Evolutionary conservation across 2,888 invertebrate genomes (phyloP).

Genomic region (Palloptera scutellata): DNA sequence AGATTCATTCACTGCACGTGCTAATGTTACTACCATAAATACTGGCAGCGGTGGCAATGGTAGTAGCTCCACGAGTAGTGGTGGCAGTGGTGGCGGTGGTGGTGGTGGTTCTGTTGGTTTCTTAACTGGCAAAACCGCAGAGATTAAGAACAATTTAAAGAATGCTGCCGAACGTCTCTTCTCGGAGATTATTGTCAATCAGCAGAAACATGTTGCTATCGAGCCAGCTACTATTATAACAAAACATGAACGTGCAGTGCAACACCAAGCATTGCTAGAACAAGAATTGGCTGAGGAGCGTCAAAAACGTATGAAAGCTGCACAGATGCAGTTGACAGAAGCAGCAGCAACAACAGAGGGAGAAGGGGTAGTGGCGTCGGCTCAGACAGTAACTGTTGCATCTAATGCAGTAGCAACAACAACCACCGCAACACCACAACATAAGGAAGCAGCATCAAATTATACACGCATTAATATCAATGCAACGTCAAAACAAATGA

Average conservation of each 20-base stretch:
- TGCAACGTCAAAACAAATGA: constrained; percentile 10
- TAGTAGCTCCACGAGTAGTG: constrained; percentile 15
- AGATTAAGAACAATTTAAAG: constrained; percentile 62
- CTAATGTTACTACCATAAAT: constrained; percentile 40
- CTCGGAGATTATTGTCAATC: constrained; percentile 62
- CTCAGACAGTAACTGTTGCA: constrained; percentile 42
- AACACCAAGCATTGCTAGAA: constrained; percentile 50
- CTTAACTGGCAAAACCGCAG: constrained; percentile 55
- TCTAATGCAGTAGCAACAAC: constrained; percentile 9
- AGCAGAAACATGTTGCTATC: constrained; percentile 48
- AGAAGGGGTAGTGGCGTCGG: not conserved
- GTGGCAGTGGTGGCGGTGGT: constrained; percentile 25
- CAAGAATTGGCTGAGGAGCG: constrained; percentile 45
- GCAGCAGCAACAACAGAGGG: no score
- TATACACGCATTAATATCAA: constrained; percentile 57
- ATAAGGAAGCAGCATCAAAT: constrained; percentile 35
- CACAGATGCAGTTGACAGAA: no score
- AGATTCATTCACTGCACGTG: constrained; percentile 49
- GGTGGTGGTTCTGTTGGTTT: constrained; percentile 35
- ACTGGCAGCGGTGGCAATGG: constrained; percentile 30
- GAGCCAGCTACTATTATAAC: constrained; percentile 52
- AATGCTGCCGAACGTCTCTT: constrained; percentile 63
- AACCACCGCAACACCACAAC: not conserved
- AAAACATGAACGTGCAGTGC: constrained; percentile 56
- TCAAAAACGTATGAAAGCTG: no score